A percentile compares a stretch with the other conserved stretches of the same genome.
Evolutionary conservation across 2,797 vertebrate species (phyloP).

Genomic region (Yasuhikotakia modesta): DNA sequence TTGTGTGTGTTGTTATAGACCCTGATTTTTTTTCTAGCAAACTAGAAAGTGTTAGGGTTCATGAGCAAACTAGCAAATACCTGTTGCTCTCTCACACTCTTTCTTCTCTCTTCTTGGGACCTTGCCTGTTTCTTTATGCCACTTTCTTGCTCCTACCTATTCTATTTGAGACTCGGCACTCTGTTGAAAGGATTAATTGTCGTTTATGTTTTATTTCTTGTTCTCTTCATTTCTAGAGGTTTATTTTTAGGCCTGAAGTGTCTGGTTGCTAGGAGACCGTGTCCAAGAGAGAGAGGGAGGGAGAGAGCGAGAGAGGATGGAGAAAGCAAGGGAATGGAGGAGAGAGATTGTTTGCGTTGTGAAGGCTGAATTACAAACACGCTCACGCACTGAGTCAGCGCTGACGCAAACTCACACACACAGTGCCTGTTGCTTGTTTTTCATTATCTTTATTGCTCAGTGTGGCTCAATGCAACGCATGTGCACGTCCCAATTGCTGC

Average conservation of each 20-base stretch:
- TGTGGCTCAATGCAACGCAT: neutral
- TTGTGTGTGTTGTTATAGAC: slow-evolving; percentile 8
- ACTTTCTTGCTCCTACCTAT: slow-evolving; percentile 68
- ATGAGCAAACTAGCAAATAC: slow-evolving; percentile 68
- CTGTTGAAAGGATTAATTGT: slow-evolving; percentile 80
- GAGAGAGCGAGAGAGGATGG: slow-evolving; percentile 57
- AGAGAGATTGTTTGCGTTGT: slow-evolving; percentile 72
- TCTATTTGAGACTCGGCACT: slow-evolving; percentile 74
- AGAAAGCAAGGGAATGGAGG: slow-evolving; percentile 61
- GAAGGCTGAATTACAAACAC: slow-evolving; percentile 82
- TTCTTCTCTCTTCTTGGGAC: slow-evolving; percentile 27
- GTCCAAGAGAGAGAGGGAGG: slow-evolving; percentile 66
- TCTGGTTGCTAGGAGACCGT: slow-evolving; percentile 84
- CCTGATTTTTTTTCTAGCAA: slow-evolving; percentile 42
- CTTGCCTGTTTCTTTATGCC: slow-evolving; percentile 17
- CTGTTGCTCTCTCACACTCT: slow-evolving; percentile 73
- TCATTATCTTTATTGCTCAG: slow-evolving; percentile 60
- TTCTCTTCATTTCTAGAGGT: slow-evolving; percentile 79
- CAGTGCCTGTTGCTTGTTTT: slow-evolving; percentile 71
- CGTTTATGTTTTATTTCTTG: slow-evolving; percentile 81
- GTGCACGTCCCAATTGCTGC: neutral
- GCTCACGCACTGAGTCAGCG: slow-evolving; percentile 79
- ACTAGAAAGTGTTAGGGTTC: slow-evolving; percentile 4
- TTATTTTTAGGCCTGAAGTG: slow-evolving; percentile 85
- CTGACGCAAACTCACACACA: slow-evolving; percentile 67